These are phyloP conservation scores for Falco rusticolus DNA, from an alignment of 2,797 vertebrate species.

Conservation along the genomic window DNA sequence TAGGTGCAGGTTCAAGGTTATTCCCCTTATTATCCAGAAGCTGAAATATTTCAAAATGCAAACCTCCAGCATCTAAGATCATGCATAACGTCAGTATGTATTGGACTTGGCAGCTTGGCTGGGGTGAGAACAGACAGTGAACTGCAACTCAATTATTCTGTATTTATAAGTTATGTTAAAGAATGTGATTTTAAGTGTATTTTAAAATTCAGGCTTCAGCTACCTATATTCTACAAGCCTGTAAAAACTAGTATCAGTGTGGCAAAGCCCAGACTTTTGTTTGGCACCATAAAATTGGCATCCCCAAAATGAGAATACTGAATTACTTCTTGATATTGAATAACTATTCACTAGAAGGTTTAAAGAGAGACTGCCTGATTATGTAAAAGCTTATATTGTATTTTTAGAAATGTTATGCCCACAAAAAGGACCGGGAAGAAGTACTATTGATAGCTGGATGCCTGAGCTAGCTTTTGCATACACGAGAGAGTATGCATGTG, in stretches of 20 bases:
- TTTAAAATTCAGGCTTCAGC: not conserved
- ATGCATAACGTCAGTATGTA: accelerated
- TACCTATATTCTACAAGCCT: not conserved
- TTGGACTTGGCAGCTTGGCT: not conserved
- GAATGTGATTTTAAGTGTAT: accelerated
- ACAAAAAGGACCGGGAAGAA: not conserved
- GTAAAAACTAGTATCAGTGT: not conserved
- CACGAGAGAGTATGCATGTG: accelerated
- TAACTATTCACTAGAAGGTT: not conserved
- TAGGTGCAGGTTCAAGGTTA: not conserved
- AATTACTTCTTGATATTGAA: not conserved
- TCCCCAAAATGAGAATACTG: not conserved
- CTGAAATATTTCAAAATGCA: not conserved
- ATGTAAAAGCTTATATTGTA: not conserved
- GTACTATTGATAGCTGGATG: not conserved
- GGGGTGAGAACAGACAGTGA: not conserved
- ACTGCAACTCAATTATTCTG: not conserved
- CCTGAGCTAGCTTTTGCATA: not conserved
- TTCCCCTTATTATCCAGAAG: not conserved
- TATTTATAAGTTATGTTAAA: not conserved
- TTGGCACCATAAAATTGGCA: not conserved
- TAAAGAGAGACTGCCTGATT: not conserved
- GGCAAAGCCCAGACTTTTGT: not conserved
- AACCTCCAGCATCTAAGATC: not conserved
- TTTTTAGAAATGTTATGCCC: not conserved